Evolutionary conservation across 1,140 invertebrate genomes (phyloP).

Genomic region (Neoseiulus cucumeris): DNA sequence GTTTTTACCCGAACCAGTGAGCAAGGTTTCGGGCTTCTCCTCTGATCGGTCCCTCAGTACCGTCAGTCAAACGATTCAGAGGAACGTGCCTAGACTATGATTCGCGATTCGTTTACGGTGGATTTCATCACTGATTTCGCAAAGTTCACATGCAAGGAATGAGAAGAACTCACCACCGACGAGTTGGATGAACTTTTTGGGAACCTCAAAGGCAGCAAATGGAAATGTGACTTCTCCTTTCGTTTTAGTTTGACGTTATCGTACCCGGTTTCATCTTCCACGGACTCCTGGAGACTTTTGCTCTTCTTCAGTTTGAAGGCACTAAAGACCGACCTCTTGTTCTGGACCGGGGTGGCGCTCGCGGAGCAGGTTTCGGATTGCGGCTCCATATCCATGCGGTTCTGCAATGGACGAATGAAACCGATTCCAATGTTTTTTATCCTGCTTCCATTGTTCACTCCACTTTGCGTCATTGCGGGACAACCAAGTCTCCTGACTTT

Average conservation of each 20-base stretch:
- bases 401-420: neutral
- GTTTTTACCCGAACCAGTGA: too few species aligned
- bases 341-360: neutral
- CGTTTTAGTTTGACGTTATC: neutral
- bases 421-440: too few species aligned
- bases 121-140: too few species aligned
- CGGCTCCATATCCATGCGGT: neutral
- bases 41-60: too few species aligned
- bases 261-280: neutral
- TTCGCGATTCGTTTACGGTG: too few species aligned
- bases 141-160: too few species aligned
- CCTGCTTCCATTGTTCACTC: too few species aligned
- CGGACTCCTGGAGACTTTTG: neutral
- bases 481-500: neutral
- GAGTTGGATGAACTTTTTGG: neutral
- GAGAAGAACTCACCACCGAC: neutral
- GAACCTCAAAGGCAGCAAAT: neutral
- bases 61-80: too few species aligned
- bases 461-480: neutral
- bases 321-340: neutral
- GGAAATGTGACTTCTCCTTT: constrained; percentile 3
- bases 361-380: neutral
- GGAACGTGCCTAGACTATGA: too few species aligned
- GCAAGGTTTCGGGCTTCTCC: too few species aligned
- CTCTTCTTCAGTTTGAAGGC: constrained; percentile 10